Base-by-base conservation (phyloP, 2,888 invertebrate species). In the Apamea sordens region DNA sequence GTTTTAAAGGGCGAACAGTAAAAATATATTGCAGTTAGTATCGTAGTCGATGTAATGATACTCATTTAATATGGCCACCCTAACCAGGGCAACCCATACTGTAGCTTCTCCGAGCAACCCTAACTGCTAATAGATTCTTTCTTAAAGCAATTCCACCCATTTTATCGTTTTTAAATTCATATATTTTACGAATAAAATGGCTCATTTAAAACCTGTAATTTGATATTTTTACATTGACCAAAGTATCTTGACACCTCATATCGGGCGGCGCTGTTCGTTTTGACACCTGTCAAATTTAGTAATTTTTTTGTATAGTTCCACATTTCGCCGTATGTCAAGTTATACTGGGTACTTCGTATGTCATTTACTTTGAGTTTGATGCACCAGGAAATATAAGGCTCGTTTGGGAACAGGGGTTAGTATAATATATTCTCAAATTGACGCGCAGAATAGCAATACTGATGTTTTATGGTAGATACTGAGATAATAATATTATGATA, bases 41-140 rank as follows among this genome's bases (percentile, higher is more conserved):
- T 47, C 53, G 44, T 10, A 28, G 15, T 28, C 28, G 36, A 47
- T 63, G 56, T 69, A 73, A 74, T 73, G 36, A 75, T 63, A 73
- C 21, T 10, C 77, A 69, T 82, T 73, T 59, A 68, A n/a, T 67
- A 72, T 92, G 90, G 92, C 63, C 84, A 88, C 88, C 78, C 76
- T 89, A 89, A 71, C 70, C 73, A 41, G 70, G 80, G 79, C 83
- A 80, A 79, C 88, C 68, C 87, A 87, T 86, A 90, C 86, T 86
- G 89, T 76, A 88, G 86, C 82, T 81, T 80, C 84, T 77, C 69
- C 80, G 80, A 86, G 81, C 83, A 67, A 80, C 74, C 81, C 89
- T 91, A 92, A 90, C 90, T 92, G 90, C 90, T 93, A 93, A 93
- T 93, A 93, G 92, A 92, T 91, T 92, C 89, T 79, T 74, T 76